Evolutionary conservation across 2,888 invertebrate species (phyloP).

Genomic region (Drosophila maculinotata): DNA sequence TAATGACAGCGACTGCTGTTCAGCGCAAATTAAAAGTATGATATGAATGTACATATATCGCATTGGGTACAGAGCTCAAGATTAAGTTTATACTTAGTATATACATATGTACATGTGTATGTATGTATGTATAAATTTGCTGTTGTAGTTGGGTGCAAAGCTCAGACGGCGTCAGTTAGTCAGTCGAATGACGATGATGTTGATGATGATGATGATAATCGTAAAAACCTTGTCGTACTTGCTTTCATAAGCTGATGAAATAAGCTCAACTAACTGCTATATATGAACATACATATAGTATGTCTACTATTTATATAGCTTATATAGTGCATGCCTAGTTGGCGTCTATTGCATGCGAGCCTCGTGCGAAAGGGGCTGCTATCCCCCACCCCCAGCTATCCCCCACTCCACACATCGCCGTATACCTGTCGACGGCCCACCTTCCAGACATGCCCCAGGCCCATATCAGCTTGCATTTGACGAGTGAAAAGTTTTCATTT

Average conservation of each 20-base stretch:
- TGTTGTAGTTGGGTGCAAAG: slow-evolving; percentile 40
- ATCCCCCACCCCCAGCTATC: background rate
- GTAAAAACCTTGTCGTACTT: slow-evolving; percentile 10
- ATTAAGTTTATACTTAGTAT: slow-evolving; percentile 10
- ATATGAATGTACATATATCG: slow-evolving; percentile 5
- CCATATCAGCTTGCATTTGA: slow-evolving; percentile 47
- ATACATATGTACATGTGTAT: slow-evolving; percentile 2
- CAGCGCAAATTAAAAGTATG: background rate
- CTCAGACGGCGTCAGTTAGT: slow-evolving; percentile 20
- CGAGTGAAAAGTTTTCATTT: slow-evolving; percentile 52
- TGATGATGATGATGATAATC: slow-evolving; percentile 19
- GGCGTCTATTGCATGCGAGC: slow-evolving; percentile 44
- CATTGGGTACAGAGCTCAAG: slow-evolving; percentile 7
- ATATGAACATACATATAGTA: slow-evolving; percentile 3
- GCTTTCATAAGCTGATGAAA: slow-evolving; percentile 41
- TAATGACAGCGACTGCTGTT: background rate
- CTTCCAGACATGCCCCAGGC: slow-evolving; percentile 1
- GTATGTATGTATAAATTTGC: background rate
- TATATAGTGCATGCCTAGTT: slow-evolving; percentile 26
- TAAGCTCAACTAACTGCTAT: slow-evolving; percentile 18
- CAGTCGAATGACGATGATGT: slow-evolving; percentile 12
- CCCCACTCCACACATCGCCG: background rate
- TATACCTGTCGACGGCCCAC: background rate
- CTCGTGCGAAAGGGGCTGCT: slow-evolving; percentile 25
- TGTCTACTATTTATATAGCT: slow-evolving; percentile 1